Evolutionary conservation across 2,888 invertebrate species (phyloP), one percentile per base, ranked within the genome.

Genomic region (Eumerus sabulonum): DNA sequence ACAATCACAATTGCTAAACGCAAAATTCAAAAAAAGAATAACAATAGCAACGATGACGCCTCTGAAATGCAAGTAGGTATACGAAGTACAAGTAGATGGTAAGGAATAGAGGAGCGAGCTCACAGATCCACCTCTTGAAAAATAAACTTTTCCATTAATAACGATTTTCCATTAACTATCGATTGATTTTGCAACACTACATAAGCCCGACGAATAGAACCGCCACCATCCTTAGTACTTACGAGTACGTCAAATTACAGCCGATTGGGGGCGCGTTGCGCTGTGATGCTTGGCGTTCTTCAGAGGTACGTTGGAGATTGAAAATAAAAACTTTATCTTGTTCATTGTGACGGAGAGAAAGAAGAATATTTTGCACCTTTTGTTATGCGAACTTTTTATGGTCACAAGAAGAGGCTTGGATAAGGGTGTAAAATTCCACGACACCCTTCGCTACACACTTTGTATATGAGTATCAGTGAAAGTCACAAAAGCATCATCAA

Each of bases 91-190:
- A n/a, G n/a, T n/a, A n/a, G n/a, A n/a, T n/a, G n/a, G n/a, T n/a
- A n/a, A 40, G 45, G 1, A 27, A 19, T 16, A 36, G 17, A 42
- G 45, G 13, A 19, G 16, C n/a, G 38, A 27, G 27, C 27, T 27
- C 7, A 27, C 27, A 53, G 38, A 66, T 54, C 45, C 18, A 35
- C 59, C 67, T 54, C 62, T 63, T 60, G 51, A 60, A 68, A 73
- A 54, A 56, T 64, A 84, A 87, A 87, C 77, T 87, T 87, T 85
- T 87, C 87, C 88, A 88, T 88, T 87, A 87, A 88, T 88, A 87
- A 88, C 86, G 87, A 88, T 88, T 87, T 88, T 87, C 88, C 88
- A 87, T 87, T 88, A 87, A 88, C 86, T 86, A 87, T 87, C 88
- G 87, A 88, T 88, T 88, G 87, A 87, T 87, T 87, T 86, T 83